Evolutionary conservation across 2,888 invertebrate species (phyloP).

Genomic region (Thyatira batis): DNA sequence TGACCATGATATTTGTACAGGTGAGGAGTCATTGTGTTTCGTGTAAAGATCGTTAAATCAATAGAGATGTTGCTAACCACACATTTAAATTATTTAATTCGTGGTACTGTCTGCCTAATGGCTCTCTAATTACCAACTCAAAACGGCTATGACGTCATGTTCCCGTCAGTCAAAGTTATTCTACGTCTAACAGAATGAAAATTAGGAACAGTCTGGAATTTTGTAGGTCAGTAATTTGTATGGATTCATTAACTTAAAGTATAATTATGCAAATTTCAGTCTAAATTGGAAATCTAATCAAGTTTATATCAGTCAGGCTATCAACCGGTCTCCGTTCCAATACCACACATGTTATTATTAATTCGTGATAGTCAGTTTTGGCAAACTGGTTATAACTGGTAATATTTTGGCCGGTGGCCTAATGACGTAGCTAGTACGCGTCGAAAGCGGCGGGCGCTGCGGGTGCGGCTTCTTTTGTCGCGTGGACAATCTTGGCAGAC

Average conservation of each 20-base stretch:
- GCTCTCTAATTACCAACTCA: not conserved
- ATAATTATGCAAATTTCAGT: not conserved
- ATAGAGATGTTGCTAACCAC: not conserved
- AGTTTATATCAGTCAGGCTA: not conserved
- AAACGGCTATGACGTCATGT: not conserved
- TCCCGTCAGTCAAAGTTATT: no score
- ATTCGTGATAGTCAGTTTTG: slow-evolving; percentile 13
- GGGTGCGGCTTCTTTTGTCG: not conserved
- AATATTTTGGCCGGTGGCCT: slow-evolving; percentile 29
- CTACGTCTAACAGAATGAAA: no score
- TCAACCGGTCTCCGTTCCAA: not conserved
- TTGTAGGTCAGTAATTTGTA: not conserved
- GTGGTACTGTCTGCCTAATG: not conserved
- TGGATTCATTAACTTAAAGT: not conserved
- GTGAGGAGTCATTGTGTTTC: not conserved
- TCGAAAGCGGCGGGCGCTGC: not conserved
- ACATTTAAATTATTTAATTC: not conserved
- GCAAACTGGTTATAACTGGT: slow-evolving; percentile 29
- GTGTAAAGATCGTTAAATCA: not conserved
- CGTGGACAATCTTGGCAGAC: not conserved
- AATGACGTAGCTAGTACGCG: slow-evolving; percentile 31
- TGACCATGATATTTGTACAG: not conserved
- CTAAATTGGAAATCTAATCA: not conserved
- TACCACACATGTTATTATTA: slow-evolving; percentile 7
- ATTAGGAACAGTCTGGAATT: no score